Base-by-base conservation (phyloP, 2,888 invertebrate species). In the Trissoscelio sp. region DNA sequence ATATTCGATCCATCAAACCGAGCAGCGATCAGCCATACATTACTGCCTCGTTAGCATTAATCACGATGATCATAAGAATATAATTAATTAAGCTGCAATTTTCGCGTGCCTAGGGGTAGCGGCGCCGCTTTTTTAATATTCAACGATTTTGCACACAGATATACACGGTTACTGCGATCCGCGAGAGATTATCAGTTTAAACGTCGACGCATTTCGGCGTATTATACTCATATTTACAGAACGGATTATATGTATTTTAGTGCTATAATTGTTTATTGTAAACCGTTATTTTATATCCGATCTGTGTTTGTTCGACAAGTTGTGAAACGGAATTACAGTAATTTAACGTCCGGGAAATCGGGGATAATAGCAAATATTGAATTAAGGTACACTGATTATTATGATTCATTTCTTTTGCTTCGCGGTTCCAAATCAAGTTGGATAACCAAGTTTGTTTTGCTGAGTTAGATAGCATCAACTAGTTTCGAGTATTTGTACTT, bases 241-340 rank as follows among this genome's bases (percentile, higher is more conserved):
- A 62, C 62, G 73, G 73, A 72, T 72, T 62, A 62, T 60, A 31
- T 60, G 37, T 46, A 64, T 44, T 57, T 22, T 18, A 12, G 18
- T 22, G 18, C 37, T 57, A 24, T 48, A 66, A 75, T 66, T 75
- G 39, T 75, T 75, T 42, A 66, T 75, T 74, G 48, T 75, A 66
- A 66, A 75, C n/a, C 42, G 34, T 75, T 62, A 75, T 57, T 53
- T 66, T 75, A 58, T 64, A 55, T 42, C 16, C 24, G 48, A 37
- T 46, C 22, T 60, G 28, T 28, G n/a, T 39, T 39, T 60, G 39
- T 51, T 51, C 51, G 70, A 24, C 51, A 34, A 72, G 18, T 39
- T 60, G 48, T 34, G 48, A 70, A 57, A 58, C 46, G 24, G 39
- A 70, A 58, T 70, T 58, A 58, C 55, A 44, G 20, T 67, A 28